Percentiles rank a stretch among this genome's conserved stretches.
Evolutionary conservation across 1,140 invertebrate genomes (phyloP).

Genomic region (Rhopalosiphum maidis): DNA sequence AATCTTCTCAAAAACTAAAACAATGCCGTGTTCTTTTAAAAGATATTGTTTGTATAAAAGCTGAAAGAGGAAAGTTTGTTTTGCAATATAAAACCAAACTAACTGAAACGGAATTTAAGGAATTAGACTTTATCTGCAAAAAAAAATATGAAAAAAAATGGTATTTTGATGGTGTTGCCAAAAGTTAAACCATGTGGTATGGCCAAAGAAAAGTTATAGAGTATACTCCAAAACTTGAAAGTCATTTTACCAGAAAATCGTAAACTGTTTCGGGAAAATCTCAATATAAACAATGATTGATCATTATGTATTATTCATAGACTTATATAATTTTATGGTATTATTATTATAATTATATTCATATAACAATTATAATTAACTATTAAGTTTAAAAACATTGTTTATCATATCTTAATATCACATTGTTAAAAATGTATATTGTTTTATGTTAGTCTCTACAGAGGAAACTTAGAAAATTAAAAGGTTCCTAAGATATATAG

Average conservation of each 20-base stretch:
- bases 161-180: not conserved
- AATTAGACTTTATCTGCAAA: not conserved
- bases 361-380: too few relatives aligned
- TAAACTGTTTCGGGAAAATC: constrained; percentile 14
- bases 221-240: not conserved
- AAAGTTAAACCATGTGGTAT: not conserved
- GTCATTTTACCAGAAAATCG: not conserved
- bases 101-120: constrained; percentile 1
- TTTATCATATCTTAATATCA: too few relatives aligned
- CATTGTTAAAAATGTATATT: too few relatives aligned
- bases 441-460: too few relatives aligned
- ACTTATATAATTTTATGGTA: too few relatives aligned
- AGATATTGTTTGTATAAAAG: constrained; percentile 15
- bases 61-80: not conserved
- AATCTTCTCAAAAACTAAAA: not conserved
- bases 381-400: too few relatives aligned
- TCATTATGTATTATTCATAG: too few relatives aligned
- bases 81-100: not conserved
- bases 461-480: too few relatives aligned
- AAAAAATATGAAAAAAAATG: not conserved
- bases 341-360: too few relatives aligned
- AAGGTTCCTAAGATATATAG: too few relatives aligned
- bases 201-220: not conserved
- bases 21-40: not conserved
- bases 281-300: not conserved